These are phyloP conservation scores for Gymnothorax reevesii DNA, from an alignment of 2,797 vertebrate genomes.

Conservation along the genomic window DNA sequence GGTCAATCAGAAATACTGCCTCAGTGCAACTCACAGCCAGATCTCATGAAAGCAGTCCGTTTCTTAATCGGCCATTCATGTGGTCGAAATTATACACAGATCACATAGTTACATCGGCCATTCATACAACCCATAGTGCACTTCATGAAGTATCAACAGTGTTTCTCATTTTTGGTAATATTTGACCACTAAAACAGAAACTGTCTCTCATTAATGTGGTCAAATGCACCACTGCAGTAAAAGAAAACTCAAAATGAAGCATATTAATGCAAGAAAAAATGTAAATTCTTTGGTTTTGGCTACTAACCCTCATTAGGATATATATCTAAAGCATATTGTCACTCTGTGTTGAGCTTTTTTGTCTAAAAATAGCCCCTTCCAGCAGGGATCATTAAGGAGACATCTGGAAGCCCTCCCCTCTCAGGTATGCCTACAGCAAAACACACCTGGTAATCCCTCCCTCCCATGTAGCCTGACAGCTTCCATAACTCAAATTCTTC, in stretches of 20 bases:
- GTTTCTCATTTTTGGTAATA: not conserved
- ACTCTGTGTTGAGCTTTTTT: not conserved
- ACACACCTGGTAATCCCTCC: slow-evolving; percentile 33
- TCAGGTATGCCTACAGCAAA: slow-evolving; percentile 34
- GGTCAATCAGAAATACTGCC: not conserved
- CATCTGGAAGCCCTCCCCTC: slow-evolving; percentile 24
- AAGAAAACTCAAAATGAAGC: not conserved
- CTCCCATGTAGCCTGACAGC: not conserved
- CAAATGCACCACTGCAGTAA: not conserved
- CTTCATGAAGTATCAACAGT: not conserved
- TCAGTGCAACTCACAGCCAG: not conserved
- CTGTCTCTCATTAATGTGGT: not conserved
- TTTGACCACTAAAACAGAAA: not conserved
- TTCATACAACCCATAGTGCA: not conserved
- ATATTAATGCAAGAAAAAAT: not conserved
- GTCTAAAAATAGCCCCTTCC: not conserved
- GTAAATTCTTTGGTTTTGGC: not conserved
- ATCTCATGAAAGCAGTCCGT: not conserved
- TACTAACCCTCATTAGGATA: not conserved
- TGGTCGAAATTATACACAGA: not conserved
- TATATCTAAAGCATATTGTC: not conserved
- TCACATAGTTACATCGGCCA: not conserved
- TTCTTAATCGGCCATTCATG: not conserved
- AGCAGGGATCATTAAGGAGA: slow-evolving; percentile 8
- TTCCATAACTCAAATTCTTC: not conserved